Evolutionary conservation across 2,888 invertebrate species (phyloP).

Genomic region (Zele albiditarsus): DNA sequence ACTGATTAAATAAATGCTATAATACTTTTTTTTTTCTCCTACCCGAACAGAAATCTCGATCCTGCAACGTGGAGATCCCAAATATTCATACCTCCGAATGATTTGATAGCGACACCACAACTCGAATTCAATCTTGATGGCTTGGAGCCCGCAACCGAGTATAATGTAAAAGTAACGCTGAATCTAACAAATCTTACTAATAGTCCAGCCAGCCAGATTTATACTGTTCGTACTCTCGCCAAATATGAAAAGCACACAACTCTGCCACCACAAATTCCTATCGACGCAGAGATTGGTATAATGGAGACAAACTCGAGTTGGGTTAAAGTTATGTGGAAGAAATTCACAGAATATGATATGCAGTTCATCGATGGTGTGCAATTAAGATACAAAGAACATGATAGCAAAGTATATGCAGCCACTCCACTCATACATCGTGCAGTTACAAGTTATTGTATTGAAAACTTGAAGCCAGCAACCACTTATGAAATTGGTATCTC

Average conservation of each 20-base stretch:
- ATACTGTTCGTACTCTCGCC: conserved; percentile 82
- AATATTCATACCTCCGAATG: conserved; percentile 90
- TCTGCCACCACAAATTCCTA: conserved; percentile 77
- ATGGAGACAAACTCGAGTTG: conserved; percentile 86
- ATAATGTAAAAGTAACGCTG: conserved; percentile 87
- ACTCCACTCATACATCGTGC: conserved; percentile 89
- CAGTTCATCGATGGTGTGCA: conserved; percentile 92
- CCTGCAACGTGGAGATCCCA: conserved; percentile 86
- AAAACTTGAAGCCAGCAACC: conserved; percentile 84
- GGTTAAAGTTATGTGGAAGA: conserved; percentile 87
- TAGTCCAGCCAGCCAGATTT: conserved; percentile 84
- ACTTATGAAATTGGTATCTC: conserved; percentile 89
- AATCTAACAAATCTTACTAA: conserved; percentile 85
- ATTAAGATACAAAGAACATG: conserved; percentile 87
- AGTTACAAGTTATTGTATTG: conserved; percentile 84
- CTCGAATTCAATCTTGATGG: conserved; percentile 88
- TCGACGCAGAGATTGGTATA: conserved; percentile 84
- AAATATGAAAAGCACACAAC: conserved; percentile 74
- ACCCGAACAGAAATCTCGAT: conserved; percentile 77
- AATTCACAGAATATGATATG: conserved; percentile 85
- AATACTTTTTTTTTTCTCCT: neutral
- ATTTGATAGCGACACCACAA: conserved; percentile 88
- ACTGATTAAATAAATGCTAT: neutral
- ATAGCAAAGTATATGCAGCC: conserved; percentile 87
- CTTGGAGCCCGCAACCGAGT: conserved; percentile 85